Base-by-base conservation (phyloP, 1,140 invertebrate genomes). In the Zaprionus taronus region DNA sequence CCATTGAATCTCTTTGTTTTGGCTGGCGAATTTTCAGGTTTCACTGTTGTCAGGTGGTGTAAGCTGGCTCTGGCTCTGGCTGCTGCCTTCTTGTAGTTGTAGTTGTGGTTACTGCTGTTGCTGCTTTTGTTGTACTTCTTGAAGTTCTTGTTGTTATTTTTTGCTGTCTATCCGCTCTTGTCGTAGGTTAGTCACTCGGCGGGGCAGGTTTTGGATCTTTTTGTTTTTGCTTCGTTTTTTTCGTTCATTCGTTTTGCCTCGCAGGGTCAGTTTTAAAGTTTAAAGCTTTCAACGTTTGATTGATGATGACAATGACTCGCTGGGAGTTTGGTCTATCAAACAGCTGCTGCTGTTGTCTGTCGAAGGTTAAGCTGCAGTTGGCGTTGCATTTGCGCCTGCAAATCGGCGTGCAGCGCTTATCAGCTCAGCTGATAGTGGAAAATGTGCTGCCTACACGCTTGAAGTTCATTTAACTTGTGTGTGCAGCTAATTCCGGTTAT, bases 1-100 rank as follows among this genome's bases (percentile, higher is more conserved):
- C 68, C 53, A 71, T 75, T 65, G 60, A 57, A 47, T 71, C 67
- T 61, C 73, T 86, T 87, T 86, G 83, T 83, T 86, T 86, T 87
- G 80, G 77, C 79, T 78, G 61, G 83, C 65, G 71, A 83, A 80
- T 87, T 87, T 87, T 86, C 83, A 84, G 83, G 83, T 87, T 87
- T 84, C 78, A 17, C 83, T 86, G 77, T 87, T 87, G 77, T 85
- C 80, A 83, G 83, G 77, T 74, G 77, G 24, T 66, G 70, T 58
- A 77, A 66, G 44, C 41, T 49, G 22, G 34, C 31, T 34, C 31
- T 34, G 31, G 28, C 28, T 31, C 22, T 22, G 22, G 31, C 64
- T 74, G 60, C 36, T 61, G 68, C 34, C 34, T 15, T 15, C 49
- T 72, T 69, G 76, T 63, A 77, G 72, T 73, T 65, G 66, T 53